These are phyloP conservation scores for Synergus umbraculus DNA, from an alignment of 2,888 invertebrate genomes.

Conservation along the genomic window DNA sequence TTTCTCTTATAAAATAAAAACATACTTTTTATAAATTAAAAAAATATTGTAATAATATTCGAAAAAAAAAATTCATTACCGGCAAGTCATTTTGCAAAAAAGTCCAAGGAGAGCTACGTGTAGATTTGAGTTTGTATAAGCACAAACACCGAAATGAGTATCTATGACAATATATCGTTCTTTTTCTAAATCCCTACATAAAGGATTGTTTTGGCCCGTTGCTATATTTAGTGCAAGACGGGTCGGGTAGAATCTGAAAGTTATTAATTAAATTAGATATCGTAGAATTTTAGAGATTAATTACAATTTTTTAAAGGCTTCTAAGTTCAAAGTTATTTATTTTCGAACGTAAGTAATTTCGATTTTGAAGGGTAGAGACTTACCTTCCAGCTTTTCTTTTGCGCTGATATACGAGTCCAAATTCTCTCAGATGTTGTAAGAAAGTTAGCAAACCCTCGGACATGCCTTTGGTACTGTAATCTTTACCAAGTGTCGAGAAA, in stretches of 20 bases:
- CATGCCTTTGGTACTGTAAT: constrained; percentile 97
- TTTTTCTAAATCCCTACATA: constrained; percentile 72
- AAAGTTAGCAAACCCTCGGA: constrained; percentile 91
- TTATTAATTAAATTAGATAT: constrained; percentile 22
- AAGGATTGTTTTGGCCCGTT: constrained; percentile 79
- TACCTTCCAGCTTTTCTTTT: constrained; percentile 83
- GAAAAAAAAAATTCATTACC: constrained; percentile 77
- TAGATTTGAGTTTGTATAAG: constrained; percentile 94
- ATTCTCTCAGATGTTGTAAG: constrained; percentile 96
- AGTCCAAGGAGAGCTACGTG: constrained; percentile 95
- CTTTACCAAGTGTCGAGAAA: constrained; percentile 95
- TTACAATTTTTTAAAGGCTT: constrained; percentile 9
- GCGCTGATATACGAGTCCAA: constrained; percentile 97
- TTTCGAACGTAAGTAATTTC: constrained; percentile 26
- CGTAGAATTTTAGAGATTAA: too few species aligned
- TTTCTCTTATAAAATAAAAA: constrained; percentile 10
- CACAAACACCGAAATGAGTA: constrained; percentile 97
- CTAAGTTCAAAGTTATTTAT: background rate
- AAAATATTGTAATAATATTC: background rate
- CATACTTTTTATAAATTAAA: background rate
- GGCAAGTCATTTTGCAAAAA: constrained; percentile 94
- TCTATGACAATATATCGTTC: constrained; percentile 94
- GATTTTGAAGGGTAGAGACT: constrained; percentile 44
- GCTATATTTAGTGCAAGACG: constrained; percentile 92
- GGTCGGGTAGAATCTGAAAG: constrained; percentile 92